Evolutionary conservation across 2,797 vertebrate genomes (phyloP).

Genomic region (Enteromius mattozi): DNA sequence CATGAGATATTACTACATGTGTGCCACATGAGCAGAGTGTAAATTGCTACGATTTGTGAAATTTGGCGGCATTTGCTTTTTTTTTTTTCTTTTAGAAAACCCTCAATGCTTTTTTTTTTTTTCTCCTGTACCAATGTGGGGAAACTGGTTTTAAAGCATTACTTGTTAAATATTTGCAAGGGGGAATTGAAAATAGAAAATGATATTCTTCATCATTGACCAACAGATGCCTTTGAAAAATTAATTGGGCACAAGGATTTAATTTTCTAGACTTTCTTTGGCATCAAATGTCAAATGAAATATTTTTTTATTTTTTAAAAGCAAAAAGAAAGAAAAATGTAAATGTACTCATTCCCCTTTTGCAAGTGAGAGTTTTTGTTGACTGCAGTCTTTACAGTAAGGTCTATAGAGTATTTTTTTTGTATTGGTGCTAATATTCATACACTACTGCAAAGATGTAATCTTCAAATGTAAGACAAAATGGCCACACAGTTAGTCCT

Average conservation of each 20-base stretch:
- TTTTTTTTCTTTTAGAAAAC: not conserved
- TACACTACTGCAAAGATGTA: conserved; percentile 8
- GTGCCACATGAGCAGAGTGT: not conserved
- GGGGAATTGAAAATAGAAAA: not conserved
- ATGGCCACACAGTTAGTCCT: conserved; percentile 50
- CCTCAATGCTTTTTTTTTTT: not conserved
- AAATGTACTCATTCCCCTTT: not conserved
- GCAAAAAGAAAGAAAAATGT: not conserved
- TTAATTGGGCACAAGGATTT: not conserved
- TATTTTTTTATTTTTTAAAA: no score
- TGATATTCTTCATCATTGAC: not conserved
- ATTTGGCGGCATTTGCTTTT: not conserved
- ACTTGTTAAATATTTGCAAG: conserved; percentile 5
- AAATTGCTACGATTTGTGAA: not conserved
- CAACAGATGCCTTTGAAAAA: conserved; percentile 9
- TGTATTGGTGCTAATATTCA: conserved; percentile 21
- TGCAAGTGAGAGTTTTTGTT: conserved; percentile 14
- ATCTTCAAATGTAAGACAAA: conserved; percentile 21
- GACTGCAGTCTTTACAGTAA: conserved; percentile 3
- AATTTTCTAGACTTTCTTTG: not conserved
- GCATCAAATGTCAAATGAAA: not conserved
- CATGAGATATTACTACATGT: not conserved
- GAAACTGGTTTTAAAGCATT: conserved; percentile 11
- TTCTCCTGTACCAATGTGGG: not conserved
- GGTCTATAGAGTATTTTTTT: conserved; percentile 69